Conservation (phyloP, 1,140 invertebrate genomes). For the Bradynema listronoti region DNA sequence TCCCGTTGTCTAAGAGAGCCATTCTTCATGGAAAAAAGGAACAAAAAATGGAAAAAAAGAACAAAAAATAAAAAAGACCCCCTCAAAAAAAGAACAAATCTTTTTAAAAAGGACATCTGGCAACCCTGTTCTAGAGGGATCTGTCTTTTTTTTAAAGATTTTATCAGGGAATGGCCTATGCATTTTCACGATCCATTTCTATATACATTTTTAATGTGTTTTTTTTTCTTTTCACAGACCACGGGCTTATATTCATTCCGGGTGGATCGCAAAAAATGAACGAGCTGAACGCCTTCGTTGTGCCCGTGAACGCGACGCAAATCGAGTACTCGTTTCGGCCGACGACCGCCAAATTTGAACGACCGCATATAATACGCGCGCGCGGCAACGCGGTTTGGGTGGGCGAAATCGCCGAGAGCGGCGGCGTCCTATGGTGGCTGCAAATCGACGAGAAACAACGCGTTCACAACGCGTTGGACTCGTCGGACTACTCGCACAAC, state of each 20-base stretch:
- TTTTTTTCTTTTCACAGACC: constrained; percentile 23
- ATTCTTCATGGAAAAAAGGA: too few species aligned
- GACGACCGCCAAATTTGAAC: constrained; percentile 29
- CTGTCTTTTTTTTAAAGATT: too few species aligned
- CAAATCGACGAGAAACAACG: constrained; percentile 33
- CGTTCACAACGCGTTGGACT: too few species aligned
- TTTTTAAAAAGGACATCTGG: too few species aligned
- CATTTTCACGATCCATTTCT: too few species aligned
- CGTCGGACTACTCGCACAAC: too few species aligned
- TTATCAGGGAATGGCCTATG: too few species aligned
- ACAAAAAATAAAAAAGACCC: too few species aligned
- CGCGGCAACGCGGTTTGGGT: constrained; percentile 35
- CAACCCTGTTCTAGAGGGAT: too few species aligned
- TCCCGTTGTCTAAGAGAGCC: too few species aligned
- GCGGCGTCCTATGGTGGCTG: constrained; percentile 48
- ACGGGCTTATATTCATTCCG: constrained; percentile 45
- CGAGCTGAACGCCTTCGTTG: constrained; percentile 26
- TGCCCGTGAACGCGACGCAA: constrained; percentile 13
- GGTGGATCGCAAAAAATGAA: constrained; percentile 17
- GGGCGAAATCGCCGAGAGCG: constrained; percentile 47
- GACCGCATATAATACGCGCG: constrained; percentile 46
- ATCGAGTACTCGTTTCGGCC: constrained; percentile 45
- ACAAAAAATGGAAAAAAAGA: too few species aligned
- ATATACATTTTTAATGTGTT: neutral
- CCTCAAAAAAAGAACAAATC: too few species aligned